Base-by-base conservation (phyloP, 2,888 invertebrate genomes). In the Pachydiplax longipennis region DNA sequence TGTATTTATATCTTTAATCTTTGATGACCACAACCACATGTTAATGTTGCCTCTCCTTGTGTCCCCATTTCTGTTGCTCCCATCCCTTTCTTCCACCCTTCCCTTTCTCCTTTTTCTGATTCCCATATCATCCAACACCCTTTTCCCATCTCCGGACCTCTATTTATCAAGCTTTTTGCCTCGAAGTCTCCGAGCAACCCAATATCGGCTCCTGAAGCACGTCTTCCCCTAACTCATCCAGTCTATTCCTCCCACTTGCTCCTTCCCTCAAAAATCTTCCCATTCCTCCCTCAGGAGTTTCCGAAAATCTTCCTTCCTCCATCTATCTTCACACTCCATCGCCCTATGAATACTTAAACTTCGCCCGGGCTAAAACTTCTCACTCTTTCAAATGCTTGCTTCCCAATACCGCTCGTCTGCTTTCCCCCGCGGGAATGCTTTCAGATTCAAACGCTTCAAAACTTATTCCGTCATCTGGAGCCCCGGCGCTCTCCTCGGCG, bases 161-260 rank as follows among this genome's bases (percentile, higher is more conserved):
- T 87, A 87, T 87, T 87, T 87, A 87, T 87, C 87, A 87, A 87
- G 87, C 87, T 87, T 87, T 87, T 87, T 87, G 87, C 87, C 65
- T 65, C 87, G 61, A 87, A 87, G 61, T 87, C 87, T 65, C 37
- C 87, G 58, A 61, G 87, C 87, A 87, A 61, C 87, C 87, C 87
- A 87, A 87, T 87, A 87, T 87, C 65, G 87, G 87, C 37, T 65
- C 35, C 58, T 65, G 87, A 61, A 87, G 87, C 87, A 87, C 87
- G 87, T 87, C 87, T 87, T 25, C 83, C 35, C 25, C 58, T 53
- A 87, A 65, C 87, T 87, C 87, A 87, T 83, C 87, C 35, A 53
- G 61, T 87, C 61, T 37, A 65, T 65, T 40, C 87, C 65, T 61
- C 12, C 22, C 40, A 44, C 53, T 31, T 31, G 18, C 35, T 58